Conservation (phyloP, 2,888 invertebrate genomes). For the Leucophenga montana region DNA sequence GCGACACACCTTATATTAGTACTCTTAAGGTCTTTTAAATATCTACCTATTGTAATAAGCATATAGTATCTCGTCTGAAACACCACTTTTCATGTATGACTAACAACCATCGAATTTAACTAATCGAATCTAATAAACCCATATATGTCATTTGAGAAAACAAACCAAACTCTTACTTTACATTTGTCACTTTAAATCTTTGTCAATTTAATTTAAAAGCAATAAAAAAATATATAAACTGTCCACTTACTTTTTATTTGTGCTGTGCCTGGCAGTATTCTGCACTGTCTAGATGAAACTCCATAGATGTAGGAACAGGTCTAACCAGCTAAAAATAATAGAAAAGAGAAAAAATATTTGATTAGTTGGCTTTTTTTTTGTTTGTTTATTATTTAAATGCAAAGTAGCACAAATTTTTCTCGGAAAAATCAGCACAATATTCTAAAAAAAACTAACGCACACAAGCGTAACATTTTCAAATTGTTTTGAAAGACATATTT, state of each 20-base stretch:
- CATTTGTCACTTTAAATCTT: not conserved
- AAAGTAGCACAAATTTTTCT: not conserved
- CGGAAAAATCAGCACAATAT: not conserved
- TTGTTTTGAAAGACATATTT: not conserved
- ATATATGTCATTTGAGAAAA: too few species aligned
- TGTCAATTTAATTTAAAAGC: not conserved
- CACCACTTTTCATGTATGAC: too few species aligned
- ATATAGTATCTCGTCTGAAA: too few species aligned
- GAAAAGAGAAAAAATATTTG: slow-evolving; percentile 41
- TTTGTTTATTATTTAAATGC: slow-evolving; percentile 25
- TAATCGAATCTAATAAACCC: too few species aligned
- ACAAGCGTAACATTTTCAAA: not conserved
- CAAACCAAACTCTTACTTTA: too few species aligned
- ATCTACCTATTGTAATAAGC: too few species aligned
- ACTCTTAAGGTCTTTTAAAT: too few species aligned
- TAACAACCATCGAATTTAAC: too few species aligned
- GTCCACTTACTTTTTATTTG: slow-evolving; percentile 82
- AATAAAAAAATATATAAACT: not conserved
- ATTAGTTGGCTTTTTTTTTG: slow-evolving; percentile 33
- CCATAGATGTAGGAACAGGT: slow-evolving; percentile 95
- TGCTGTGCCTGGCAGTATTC: slow-evolving; percentile 99
- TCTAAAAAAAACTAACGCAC: not conserved
- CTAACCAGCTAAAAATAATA: slow-evolving; percentile 83
- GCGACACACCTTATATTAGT: too few species aligned
- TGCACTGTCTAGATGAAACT: slow-evolving; percentile 98